These are phyloP conservation scores for Embiotoca jacksoni DNA, from an alignment of 2,113 vertebrate species.

Conservation along the genomic window DNA sequence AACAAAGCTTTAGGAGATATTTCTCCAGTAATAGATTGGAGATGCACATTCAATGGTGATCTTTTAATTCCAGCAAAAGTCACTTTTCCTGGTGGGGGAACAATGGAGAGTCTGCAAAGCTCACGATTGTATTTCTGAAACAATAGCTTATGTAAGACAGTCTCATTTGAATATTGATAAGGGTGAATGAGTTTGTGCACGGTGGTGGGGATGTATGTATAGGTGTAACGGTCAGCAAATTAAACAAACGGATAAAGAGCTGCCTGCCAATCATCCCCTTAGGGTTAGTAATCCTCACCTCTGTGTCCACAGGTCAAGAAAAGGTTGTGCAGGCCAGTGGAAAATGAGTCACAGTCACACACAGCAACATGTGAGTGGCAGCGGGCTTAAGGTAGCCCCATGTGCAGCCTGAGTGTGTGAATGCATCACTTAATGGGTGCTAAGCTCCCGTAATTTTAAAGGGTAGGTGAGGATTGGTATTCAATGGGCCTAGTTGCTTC, in stretches of 20 bases:
- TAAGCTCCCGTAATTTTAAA: conserved; percentile 56
- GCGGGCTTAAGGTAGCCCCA: conserved; percentile 45
- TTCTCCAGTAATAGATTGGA: conserved; percentile 31
- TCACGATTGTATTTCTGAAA: conserved; percentile 17
- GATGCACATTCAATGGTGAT: conserved; percentile 34
- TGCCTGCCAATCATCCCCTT: conserved; percentile 57
- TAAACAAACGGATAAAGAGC: conserved; percentile 51
- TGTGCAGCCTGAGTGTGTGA: conserved; percentile 48
- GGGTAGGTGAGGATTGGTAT: conserved; percentile 13
- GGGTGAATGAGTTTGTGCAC: not conserved
- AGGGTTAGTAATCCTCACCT: conserved; percentile 66
- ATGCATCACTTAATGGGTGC: conserved; percentile 41
- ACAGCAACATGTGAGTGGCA: conserved; percentile 55
- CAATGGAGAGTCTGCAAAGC: conserved; percentile 36
- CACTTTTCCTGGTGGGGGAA: conserved; percentile 48
- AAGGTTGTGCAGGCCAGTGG: conserved; percentile 57
- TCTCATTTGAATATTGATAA: conserved; percentile 14
- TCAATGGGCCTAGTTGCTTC: conserved; percentile 2
- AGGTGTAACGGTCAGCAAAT: conserved; percentile 1
- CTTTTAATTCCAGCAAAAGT: conserved; percentile 57
- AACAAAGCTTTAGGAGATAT: conserved; percentile 19
- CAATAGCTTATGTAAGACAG: not conserved
- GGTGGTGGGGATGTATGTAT: not conserved
- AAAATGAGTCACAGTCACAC: conserved; percentile 76
- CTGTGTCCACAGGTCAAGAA: conserved; percentile 55